Evolutionary conservation across 1,140 invertebrate genomes (phyloP).

Genomic region (Rhagoletis pomonella): DNA sequence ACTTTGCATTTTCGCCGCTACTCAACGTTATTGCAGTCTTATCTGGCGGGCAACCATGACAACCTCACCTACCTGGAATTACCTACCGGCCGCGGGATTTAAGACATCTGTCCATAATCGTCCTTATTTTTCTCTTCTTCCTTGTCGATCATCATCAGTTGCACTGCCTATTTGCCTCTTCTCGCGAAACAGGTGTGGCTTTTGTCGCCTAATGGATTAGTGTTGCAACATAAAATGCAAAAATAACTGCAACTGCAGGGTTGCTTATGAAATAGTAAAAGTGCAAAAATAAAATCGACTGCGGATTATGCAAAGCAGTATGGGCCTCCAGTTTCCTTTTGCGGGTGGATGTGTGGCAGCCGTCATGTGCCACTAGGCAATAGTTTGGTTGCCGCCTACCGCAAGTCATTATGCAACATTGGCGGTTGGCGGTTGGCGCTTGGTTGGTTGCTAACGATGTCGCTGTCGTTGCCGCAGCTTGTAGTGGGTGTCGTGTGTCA

Average conservation of each 20-base stretch:
- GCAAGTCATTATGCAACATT: background rate
- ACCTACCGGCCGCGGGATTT: too few species aligned
- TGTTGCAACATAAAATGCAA: background rate
- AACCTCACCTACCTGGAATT: background rate
- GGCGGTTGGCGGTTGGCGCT: background rate
- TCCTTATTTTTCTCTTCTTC: background rate
- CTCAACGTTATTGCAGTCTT: background rate
- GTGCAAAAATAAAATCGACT: background rate
- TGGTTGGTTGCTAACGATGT: background rate
- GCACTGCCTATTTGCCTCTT: background rate
- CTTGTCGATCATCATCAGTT: background rate
- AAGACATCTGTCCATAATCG: background rate
- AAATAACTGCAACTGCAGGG: background rate
- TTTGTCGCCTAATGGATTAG: slow-evolving; percentile 10
- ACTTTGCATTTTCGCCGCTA: background rate
- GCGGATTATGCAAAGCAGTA: background rate
- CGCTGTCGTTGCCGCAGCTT: background rate
- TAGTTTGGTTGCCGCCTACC: background rate
- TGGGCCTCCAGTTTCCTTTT: background rate
- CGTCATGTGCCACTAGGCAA: background rate
- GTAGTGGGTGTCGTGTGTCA: background rate
- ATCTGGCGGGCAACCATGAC: background rate
- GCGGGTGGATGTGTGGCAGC: background rate
- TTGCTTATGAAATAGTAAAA: background rate
- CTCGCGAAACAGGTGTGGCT: background rate